Evolutionary conservation across 2,113 vertebrate genomes (phyloP).

Genomic region (Larimichthys crocea): DNA sequence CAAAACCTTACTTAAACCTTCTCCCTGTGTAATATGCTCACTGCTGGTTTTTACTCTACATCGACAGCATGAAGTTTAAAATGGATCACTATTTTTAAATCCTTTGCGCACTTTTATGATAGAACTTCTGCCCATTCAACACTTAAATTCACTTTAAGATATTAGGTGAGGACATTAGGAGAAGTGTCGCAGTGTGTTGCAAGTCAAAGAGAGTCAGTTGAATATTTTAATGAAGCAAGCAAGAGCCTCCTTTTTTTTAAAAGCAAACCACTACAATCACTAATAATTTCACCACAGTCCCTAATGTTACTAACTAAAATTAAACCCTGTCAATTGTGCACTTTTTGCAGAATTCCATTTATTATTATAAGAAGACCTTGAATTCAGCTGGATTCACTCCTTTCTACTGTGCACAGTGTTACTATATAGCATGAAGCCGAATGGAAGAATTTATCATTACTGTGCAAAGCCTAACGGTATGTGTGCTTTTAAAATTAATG

Average conservation of each 20-base stretch:
- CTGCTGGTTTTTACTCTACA: background rate
- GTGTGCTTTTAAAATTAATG: conserved; percentile 83
- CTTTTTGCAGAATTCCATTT: conserved; percentile 29
- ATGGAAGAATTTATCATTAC: conserved; percentile 71
- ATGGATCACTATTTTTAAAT: background rate
- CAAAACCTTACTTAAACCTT: background rate
- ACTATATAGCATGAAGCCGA: conserved; percentile 48
- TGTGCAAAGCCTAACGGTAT: conserved; percentile 61
- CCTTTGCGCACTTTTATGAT: background rate
- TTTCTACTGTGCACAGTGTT: conserved; percentile 11
- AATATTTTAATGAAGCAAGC: background rate
- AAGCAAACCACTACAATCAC: background rate
- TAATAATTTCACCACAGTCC: background rate
- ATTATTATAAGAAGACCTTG: conserved; percentile 40
- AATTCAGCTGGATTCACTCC: conserved; percentile 18
- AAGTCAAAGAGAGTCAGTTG: background rate
- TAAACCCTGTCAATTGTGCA: conserved; percentile 8
- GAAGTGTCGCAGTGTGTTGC: background rate
- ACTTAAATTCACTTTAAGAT: background rate
- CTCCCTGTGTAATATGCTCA: too few relatives aligned
- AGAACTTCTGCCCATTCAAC: background rate
- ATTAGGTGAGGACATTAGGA: background rate
- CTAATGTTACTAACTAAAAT: background rate
- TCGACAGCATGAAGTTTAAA: background rate
- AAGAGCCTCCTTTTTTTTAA: background rate